These are phyloP conservation scores for Rattus rattus DNA, from an alignment of 2,113 vertebrate genomes.

Conservation along the genomic window DNA sequence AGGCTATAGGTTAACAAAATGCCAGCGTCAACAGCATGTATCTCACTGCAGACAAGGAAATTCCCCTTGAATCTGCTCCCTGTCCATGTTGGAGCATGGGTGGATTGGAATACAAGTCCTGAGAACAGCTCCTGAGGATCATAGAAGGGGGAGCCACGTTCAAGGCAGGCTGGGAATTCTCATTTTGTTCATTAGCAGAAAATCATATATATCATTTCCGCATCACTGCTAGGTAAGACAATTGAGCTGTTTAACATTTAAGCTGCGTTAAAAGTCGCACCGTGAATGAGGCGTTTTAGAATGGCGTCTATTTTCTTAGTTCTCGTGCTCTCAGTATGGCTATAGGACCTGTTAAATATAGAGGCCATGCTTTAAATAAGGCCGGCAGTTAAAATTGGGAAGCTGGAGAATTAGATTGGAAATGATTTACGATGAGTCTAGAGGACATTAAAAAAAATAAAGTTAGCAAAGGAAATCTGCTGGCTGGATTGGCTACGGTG, in stretches of 20 bases:
- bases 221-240: constrained; percentile 56
- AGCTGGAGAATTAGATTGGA: constrained; percentile 79
- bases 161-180: background rate
- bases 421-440: constrained; percentile 77
- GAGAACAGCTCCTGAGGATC: constrained; percentile 7
- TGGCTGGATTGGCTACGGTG: constrained; percentile 69
- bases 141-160: background rate
- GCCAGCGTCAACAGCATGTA: too few species aligned
- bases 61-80: background rate
- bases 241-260: constrained; percentile 36
- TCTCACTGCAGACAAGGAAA: background rate
- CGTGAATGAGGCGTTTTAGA: constrained; percentile 66
- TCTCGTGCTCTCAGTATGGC: constrained; percentile 66
- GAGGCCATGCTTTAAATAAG: constrained; percentile 81
- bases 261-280: constrained; percentile 58
- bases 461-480: constrained; percentile 79
- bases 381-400: constrained; percentile 79
- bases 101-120: background rate
- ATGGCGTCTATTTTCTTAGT: constrained; percentile 73
- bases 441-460: constrained; percentile 79
- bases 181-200: constrained; percentile 48
- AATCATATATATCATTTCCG: constrained; percentile 26
- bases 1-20: constrained; percentile 37
- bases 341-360: constrained; percentile 79
- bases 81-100: background rate